Evolutionary conservation across 2,888 invertebrate species (phyloP).

Genomic region (Endomychus coccineus): DNA sequence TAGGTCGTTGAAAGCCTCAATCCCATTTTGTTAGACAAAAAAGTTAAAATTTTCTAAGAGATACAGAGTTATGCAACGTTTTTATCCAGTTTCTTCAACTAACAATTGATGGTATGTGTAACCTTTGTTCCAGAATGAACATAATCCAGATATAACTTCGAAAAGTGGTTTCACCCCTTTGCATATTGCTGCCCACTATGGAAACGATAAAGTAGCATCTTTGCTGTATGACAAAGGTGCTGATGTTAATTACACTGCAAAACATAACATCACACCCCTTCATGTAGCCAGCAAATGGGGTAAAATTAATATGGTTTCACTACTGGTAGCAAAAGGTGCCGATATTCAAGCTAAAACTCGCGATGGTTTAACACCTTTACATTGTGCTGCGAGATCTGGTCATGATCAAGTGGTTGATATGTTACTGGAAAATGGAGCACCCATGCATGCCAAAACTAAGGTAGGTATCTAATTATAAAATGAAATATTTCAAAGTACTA

Average conservation of each 20-base stretch:
- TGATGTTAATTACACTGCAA: slow-evolving; percentile 91
- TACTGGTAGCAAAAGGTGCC: slow-evolving; percentile 83
- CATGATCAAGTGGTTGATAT: slow-evolving; percentile 91
- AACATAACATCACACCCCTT: slow-evolving; percentile 96
- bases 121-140: slow-evolving; percentile 65
- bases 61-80: too few relatives aligned
- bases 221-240: slow-evolving; percentile 85
- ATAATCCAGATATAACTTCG: slow-evolving; percentile 93
- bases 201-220: slow-evolving; percentile 88
- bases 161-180: slow-evolving; percentile 98
- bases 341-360: slow-evolving; percentile 89
- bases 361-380: slow-evolving; percentile 92
- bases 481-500: background rate
- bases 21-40: too few relatives aligned
- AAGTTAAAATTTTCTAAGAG: too few relatives aligned
- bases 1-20: too few relatives aligned
- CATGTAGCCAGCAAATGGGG: slow-evolving; percentile 99
- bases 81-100: too few relatives aligned
- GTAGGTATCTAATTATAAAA: slow-evolving; percentile 41
- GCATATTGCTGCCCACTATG: slow-evolving; percentile 98
- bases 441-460: slow-evolving; percentile 93
- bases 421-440: slow-evolving; percentile 81
- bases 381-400: slow-evolving; percentile 94
- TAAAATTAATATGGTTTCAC: slow-evolving; percentile 83
- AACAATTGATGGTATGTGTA: too few relatives aligned